Evolutionary conservation across 2,888 invertebrate species (phyloP), one percentile per base, ranked within the genome.

Genomic region (Pinctada fucata): DNA sequence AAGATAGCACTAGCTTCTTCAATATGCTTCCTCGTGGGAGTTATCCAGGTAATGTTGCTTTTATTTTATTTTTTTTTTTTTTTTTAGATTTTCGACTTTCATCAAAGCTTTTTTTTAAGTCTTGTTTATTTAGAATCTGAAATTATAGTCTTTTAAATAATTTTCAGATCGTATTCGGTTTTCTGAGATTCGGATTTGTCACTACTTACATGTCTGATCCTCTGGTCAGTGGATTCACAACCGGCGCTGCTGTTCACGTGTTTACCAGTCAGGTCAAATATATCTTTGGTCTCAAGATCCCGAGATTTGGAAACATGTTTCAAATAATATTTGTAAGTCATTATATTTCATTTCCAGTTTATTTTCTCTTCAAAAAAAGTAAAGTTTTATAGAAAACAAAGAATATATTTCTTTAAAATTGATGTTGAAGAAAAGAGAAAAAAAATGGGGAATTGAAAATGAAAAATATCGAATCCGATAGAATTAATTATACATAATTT

Each of bases 161-260:
- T 10, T 78, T 76, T 47, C 82, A 91, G 90, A 79, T 90, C n/a
- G 78, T 82, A 48, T 89, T 91, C 88, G 91, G 91, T 8, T 74
- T 90, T 31, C 84, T 87, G 13, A 86, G 85, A 2, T 82, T 92
- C 16, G 91, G 92, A 1, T 90, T 91, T 76, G 87, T 91, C 6
- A 91, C 91, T 3, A 90, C 90, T 3, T 91, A 91, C 84, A 90
- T 92, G 87, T 89, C 90, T 0, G 91, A 92, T 76, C 89, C 92
- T 1, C 93, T 97, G 87, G 96, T 97, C 45, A 96, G 96, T 75
- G 97, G 97, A 1, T 97, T 97, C 93, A 97, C 97, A 2, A 96
- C 97, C 1, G 97, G 96, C 0, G 96, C 97, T 3, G 96, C 97
- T 0, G 94, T 96, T 86, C 96, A 97, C 91, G 97, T 97, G 10